These are phyloP conservation scores for Rhagologus leucostigma DNA, from an alignment of 2,113 vertebrate species.

Conservation along the genomic window DNA sequence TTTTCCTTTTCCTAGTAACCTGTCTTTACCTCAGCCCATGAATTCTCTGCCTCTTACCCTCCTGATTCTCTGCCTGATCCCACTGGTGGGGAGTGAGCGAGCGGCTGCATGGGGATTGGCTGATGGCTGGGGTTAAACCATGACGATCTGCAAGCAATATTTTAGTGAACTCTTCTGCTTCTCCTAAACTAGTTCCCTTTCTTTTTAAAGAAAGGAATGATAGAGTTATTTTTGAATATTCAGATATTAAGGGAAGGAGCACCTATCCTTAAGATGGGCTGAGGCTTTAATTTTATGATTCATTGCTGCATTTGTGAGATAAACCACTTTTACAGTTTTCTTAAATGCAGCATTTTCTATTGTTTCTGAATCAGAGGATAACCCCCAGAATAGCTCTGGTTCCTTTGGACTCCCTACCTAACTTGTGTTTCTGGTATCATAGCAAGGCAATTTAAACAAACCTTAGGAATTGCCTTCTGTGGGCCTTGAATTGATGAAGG, in stretches of 20 bases:
- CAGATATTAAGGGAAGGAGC: neutral
- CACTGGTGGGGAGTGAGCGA: neutral
- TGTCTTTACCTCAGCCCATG: neutral
- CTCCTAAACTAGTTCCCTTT: neutral
- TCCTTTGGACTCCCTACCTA: neutral
- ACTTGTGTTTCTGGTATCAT: neutral
- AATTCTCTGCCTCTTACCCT: neutral
- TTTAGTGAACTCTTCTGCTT: neutral
- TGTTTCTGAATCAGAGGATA: neutral
- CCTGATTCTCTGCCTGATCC: neutral
- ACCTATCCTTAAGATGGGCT: neutral
- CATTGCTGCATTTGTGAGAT: neutral
- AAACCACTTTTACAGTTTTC: neutral
- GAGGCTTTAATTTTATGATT: neutral
- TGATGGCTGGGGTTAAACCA: neutral
- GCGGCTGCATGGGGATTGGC: neutral
- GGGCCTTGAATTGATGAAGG: neutral
- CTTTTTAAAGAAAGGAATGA: neutral
- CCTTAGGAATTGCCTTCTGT: neutral
- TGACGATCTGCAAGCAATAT: rapidly evolving
- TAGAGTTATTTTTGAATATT: neutral
- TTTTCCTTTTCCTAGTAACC: neutral
- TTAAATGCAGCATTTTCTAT: neutral
- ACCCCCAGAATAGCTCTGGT: neutral
- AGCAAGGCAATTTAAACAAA: neutral